A percentile compares a stretch with the other conserved stretches of the same genome.
phyloP scores from a whole-genome alignment of 2,113 vertebrate species.

The Charadrius vociferus region DNA sequence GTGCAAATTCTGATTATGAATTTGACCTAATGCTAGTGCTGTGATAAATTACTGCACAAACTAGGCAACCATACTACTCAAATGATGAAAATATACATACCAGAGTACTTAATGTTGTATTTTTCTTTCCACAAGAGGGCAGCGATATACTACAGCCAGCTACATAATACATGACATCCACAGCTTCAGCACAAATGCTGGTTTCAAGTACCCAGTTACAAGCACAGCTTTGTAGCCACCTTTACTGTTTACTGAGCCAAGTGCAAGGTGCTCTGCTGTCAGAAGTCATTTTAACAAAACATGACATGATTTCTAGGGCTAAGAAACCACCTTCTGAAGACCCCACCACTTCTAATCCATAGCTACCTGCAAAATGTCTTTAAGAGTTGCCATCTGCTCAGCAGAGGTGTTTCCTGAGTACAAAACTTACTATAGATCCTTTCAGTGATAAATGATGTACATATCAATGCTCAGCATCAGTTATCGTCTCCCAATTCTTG shows the following conservation, averaged over 20 bases:
- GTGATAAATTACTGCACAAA: neutral
- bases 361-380: neutral
- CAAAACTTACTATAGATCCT: neutral
- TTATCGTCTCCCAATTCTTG: neutral
- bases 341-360: neutral
- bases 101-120: neutral
- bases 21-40: neutral
- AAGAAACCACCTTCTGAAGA: neutral
- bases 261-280: neutral
- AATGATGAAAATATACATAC: neutral
- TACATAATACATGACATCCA: rapidly evolving
- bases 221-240: neutral
- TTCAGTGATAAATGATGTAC: neutral
- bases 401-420: neutral
- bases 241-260: neutral
- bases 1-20: neutral
- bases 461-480: neutral
- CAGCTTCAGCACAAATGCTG: neutral
- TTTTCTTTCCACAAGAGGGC: neutral
- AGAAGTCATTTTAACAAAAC: neutral
- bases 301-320: rapidly evolving
- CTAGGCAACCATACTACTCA: neutral
- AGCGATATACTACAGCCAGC: neutral
- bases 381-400: neutral
- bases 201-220: neutral